Conservation (phyloP, 2,888 invertebrate genomes). For the Hartigia nigra region DNA sequence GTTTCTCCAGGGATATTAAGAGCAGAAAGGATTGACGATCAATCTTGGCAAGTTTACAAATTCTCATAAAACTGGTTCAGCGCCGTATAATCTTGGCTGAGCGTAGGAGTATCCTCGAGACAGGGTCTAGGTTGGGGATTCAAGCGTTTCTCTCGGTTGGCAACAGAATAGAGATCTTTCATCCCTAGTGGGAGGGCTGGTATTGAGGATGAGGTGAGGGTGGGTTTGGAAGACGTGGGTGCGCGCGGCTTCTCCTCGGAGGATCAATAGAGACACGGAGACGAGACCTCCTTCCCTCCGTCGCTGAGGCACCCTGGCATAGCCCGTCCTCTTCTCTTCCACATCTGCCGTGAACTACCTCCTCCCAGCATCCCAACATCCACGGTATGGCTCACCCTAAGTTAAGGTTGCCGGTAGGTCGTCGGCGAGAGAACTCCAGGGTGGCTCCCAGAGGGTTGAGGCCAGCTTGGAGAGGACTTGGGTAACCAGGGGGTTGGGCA, state of each 20-base stretch:
- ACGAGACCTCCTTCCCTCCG: conserved; percentile 62
- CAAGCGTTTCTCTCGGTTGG: conserved; percentile 7
- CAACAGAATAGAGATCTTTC: conserved; percentile 31
- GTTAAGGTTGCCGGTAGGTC: not conserved
- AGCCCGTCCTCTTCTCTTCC: conserved; percentile 30
- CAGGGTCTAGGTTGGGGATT: conserved; percentile 1
- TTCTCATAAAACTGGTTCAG: not conserved
- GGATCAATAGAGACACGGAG: conserved; percentile 67
- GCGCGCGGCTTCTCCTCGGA: conserved; percentile 64
- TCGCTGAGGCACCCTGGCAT: conserved; percentile 35
- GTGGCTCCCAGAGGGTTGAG: not conserved
- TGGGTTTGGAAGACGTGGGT: conserved; percentile 58
- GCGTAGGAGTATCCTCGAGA: conserved; percentile 2
- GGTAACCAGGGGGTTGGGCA: not conserved
- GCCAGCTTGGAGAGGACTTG: conserved; percentile 5
- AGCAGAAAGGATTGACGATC: not conserved
- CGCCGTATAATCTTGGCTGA: not conserved
- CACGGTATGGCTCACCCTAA: not conserved
- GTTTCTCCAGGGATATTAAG: not conserved
- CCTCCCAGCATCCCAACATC: conserved; percentile 28
- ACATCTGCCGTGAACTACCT: conserved; percentile 35
- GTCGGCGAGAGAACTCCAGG: not conserved
- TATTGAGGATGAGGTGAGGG: conserved; percentile 53
- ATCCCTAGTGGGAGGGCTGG: conserved; percentile 37
- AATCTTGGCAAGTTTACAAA: not conserved